Conservation (phyloP, 1,140 invertebrate species). For the Heliothis subflexa region DNA sequence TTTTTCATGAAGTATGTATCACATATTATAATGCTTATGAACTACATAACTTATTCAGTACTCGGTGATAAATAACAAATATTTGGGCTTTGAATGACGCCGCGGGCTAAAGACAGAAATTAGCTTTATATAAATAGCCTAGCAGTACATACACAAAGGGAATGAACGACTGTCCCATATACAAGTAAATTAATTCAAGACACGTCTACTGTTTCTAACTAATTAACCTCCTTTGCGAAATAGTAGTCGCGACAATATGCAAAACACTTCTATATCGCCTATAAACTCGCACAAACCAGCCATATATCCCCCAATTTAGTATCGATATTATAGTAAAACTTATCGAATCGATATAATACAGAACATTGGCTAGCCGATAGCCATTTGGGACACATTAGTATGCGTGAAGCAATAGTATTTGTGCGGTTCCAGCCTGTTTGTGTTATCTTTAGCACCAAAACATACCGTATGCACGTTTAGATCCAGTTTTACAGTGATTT, state of each 20-base stretch:
- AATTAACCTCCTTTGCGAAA: constrained; percentile 25
- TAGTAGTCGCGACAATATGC: constrained; percentile 10
- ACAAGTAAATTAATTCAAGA: not conserved
- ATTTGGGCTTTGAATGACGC: no score
- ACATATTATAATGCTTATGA: no score
- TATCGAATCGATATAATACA: constrained; percentile 32
- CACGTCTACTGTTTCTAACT: constrained; percentile 17
- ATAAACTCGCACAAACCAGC: constrained; percentile 13
- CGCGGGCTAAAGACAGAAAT: no score
- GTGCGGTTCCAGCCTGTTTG: constrained; percentile 30
- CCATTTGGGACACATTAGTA: constrained; percentile 32
- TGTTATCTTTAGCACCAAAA: constrained; percentile 37
- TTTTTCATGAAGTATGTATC: no score
- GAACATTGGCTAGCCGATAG: constrained; percentile 24
- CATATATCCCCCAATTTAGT: constrained; percentile 14
- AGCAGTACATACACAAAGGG: no score
- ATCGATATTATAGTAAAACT: constrained; percentile 30
- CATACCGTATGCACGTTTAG: constrained; percentile 30
- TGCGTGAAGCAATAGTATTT: constrained; percentile 42
- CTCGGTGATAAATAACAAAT: no score
- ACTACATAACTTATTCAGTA: no score
- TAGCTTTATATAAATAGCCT: no score
- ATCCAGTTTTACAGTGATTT: constrained; percentile 20
- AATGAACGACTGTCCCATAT: no score
- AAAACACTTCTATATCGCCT: constrained; percentile 9